These are phyloP conservation scores for Drosophila paulistorum DNA, from an alignment of 1,140 invertebrate genomes.

Conservation along the genomic window DNA sequence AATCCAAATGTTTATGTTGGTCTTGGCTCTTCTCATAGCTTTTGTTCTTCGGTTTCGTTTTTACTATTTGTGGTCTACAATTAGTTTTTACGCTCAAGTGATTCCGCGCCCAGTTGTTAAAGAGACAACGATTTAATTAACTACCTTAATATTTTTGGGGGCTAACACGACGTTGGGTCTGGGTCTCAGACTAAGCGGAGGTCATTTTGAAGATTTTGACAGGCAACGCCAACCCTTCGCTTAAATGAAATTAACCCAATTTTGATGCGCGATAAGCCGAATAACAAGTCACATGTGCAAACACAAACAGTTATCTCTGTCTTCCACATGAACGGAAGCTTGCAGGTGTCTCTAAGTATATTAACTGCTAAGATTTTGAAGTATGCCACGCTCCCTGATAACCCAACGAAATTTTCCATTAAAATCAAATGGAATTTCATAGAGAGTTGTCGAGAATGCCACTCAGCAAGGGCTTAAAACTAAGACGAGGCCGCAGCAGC, in stretches of 20 bases:
- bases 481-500: constrained; percentile 20
- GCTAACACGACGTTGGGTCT: too few species aligned
- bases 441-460: constrained; percentile 21
- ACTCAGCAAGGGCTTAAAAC: constrained; percentile 31
- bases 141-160: constrained; percentile 13
- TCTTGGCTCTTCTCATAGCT: constrained; percentile 20
- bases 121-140: constrained; percentile 64
- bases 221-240: constrained; percentile 30
- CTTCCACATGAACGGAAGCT: constrained; percentile 41
- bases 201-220: constrained; percentile 31
- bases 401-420: constrained; percentile 65
- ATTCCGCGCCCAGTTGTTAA: constrained; percentile 48
- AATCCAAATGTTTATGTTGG: constrained; percentile 23
- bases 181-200: neutral
- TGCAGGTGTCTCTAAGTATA: constrained; percentile 43
- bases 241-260: constrained; percentile 42
- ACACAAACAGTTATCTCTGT: constrained; percentile 32
- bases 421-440: constrained; percentile 75
- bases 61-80: constrained; percentile 39
- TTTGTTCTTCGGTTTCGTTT: constrained; percentile 27
- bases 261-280: constrained; percentile 38
- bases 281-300: constrained; percentile 37
- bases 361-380: constrained; percentile 53
- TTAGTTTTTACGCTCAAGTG: constrained; percentile 66
- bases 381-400: constrained; percentile 32